phyloP scores from a whole-genome alignment of 2,113 vertebrate species.

The Hoplias malabaricus region DNA sequence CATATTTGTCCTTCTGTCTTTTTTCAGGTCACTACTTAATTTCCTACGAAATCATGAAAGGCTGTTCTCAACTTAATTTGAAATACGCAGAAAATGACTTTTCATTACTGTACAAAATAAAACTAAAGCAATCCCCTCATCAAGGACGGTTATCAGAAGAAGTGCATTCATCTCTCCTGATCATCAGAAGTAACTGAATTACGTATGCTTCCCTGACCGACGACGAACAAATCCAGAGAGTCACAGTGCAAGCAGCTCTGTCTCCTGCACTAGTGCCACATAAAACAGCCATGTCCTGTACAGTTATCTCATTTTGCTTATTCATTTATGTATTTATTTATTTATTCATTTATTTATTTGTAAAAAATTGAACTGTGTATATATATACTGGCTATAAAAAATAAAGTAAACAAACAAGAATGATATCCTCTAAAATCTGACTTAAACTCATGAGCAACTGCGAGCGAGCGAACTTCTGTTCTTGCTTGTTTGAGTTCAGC shows the following conservation, averaged over 20 bases:
- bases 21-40: slow-evolving; percentile 57
- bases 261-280: slow-evolving; percentile 26
- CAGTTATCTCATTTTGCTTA: slow-evolving; percentile 43
- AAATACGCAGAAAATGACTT: background rate
- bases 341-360: slow-evolving; percentile 44
- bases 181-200: background rate
- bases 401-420: slow-evolving; percentile 60
- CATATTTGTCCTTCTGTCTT: background rate
- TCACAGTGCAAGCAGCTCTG: background rate
- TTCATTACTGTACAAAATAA: slow-evolving; percentile 51
- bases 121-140: slow-evolving; percentile 77
- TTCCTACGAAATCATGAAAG: slow-evolving; percentile 61
- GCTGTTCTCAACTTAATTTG: slow-evolving; percentile 19
- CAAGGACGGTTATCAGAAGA: slow-evolving; percentile 58
- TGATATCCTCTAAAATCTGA: slow-evolving; percentile 16
- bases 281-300: slow-evolving; percentile 50
- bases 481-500: slow-evolving; percentile 87
- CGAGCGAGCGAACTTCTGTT: slow-evolving; percentile 79
- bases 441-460: slow-evolving; percentile 67
- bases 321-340: slow-evolving; percentile 55
- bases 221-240: slow-evolving; percentile 8
- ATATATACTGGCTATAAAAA: slow-evolving; percentile 57
- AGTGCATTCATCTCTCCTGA: slow-evolving; percentile 29
- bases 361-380: slow-evolving; percentile 65
- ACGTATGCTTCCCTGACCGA: background rate